Percentiles rank a stretch among this genome's conserved stretches.
Evolutionary conservation across 2,888 invertebrate species (phyloP).

Genomic region (Mayetiola destructor): DNA sequence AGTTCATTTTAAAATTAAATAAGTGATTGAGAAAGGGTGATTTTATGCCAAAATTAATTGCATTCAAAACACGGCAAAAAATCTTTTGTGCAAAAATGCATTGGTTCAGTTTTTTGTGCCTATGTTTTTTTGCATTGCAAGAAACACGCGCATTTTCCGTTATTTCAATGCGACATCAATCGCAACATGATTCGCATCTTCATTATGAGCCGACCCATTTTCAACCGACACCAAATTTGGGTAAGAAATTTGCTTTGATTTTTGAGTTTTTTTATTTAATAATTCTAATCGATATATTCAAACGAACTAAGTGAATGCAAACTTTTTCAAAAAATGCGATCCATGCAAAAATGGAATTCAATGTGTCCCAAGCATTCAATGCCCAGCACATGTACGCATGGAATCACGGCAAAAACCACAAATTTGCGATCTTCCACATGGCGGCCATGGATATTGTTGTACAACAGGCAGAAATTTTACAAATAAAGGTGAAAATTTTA

Average conservation of each 20-base stretch:
- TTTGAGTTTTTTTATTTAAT: not conserved
- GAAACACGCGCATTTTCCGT: not conserved
- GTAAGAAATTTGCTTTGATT: not conserved
- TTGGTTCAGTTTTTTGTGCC: not conserved
- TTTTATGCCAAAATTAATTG: no score
- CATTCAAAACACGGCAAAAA: not conserved
- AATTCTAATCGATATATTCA: not conserved
- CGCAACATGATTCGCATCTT: not conserved
- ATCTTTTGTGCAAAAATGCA: no score
- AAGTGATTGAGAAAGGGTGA: no score
- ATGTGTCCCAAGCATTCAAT: constrained; percentile 50
- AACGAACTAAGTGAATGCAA: not conserved
- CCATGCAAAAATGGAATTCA: constrained; percentile 37
- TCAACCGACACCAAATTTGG: constrained; percentile 5
- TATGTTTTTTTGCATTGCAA: not conserved
- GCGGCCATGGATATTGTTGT: constrained; percentile 45
- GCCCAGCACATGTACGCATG: constrained; percentile 46
- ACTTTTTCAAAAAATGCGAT: constrained; percentile 24
- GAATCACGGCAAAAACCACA: constrained; percentile 31
- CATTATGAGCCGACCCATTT: not conserved
- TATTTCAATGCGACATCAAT: no score
- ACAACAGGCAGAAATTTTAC: constrained; percentile 46
- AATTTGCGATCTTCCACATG: constrained; percentile 39
- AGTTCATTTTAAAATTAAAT: no score
- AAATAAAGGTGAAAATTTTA: constrained; percentile 18